Base-by-base conservation (phyloP, 1,140 invertebrate genomes). In the Drosophila chauvacae region DNA sequence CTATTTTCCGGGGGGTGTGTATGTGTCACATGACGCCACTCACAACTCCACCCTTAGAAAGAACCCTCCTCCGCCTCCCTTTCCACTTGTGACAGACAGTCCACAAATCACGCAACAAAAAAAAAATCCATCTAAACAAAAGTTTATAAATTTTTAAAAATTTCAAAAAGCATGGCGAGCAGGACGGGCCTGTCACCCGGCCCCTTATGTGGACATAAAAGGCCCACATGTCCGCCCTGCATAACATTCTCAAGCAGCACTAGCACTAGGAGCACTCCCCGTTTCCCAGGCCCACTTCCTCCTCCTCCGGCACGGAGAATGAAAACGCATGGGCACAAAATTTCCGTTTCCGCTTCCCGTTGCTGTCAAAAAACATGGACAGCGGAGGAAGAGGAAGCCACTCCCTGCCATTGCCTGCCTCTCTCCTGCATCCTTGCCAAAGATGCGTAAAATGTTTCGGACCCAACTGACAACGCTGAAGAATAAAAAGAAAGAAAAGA, bases 291-390 rank as follows among this genome's bases (percentile, higher is more conserved):
- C 41, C 47, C 20, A n/a, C 9, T 48, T 23, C 7, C 41, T 26
- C 33, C 70, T 45, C 63, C 81, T 60, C 82, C 77, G 82, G 74
- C 79, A 62, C 84, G 69, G 81, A 87, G 86, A 87, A 87, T 90
- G 81, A 90, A 85, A 90, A 90, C 74, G 86, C 86, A 90, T 90
- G 85, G 81, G 85, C 86, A 90, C 81, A 83, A 90, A 90, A 88
- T 90, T 90, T 90, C 85, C 85, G 85, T 48, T 90, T 90, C 85
- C 85, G 85, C 57, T 88, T 88, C 78, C 85, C 81, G 83, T 77
- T 51, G 77, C 85, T 88, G 81, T 88, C 85, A 87, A 80, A 84
- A 56, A 56, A 39, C 53, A 72, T 83, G 84, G 80, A 77, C 61
- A 55, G 64, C 47, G 51, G 23, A 59, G 50, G 35, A 65, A 42